Evolutionary conservation across 2,113 vertebrate genomes (phyloP).

Genomic region (Tetrao urogallus): DNA sequence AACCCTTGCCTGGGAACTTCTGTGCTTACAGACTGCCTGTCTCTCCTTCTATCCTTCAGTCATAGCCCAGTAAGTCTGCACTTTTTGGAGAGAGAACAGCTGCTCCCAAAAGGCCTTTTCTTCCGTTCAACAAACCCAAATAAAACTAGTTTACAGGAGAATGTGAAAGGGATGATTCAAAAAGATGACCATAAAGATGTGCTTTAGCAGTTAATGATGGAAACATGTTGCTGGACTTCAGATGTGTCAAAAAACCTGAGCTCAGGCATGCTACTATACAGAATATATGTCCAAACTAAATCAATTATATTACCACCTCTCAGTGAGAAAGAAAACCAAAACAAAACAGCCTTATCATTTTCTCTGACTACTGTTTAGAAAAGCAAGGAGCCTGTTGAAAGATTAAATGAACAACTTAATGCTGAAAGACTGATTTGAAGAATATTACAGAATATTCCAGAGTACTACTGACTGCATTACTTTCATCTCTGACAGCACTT

Average conservation of each 20-base stretch:
- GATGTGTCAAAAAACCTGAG: neutral
- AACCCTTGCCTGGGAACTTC: neutral
- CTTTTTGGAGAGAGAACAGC: neutral
- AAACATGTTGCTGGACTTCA: neutral
- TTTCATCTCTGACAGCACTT: neutral
- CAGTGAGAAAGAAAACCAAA: neutral
- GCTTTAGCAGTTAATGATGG: neutral
- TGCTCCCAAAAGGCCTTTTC: neutral
- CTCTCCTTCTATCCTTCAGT: neutral
- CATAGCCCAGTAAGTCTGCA: neutral
- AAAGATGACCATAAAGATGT: neutral
- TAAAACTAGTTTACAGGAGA: neutral
- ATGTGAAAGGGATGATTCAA: neutral
- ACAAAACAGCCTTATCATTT: neutral
- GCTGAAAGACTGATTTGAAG: neutral
- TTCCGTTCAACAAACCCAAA: neutral
- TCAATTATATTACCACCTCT: neutral
- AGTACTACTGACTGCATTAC: neutral
- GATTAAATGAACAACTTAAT: neutral
- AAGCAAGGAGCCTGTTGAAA: neutral
- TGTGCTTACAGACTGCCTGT: neutral
- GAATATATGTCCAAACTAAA: neutral
- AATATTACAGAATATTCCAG: neutral
- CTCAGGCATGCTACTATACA: neutral
- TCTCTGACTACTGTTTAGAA: neutral